These are phyloP conservation scores for Megaustenia siamemsis DNA, from an alignment of 2,888 invertebrate genomes.

Conservation along the genomic window DNA sequence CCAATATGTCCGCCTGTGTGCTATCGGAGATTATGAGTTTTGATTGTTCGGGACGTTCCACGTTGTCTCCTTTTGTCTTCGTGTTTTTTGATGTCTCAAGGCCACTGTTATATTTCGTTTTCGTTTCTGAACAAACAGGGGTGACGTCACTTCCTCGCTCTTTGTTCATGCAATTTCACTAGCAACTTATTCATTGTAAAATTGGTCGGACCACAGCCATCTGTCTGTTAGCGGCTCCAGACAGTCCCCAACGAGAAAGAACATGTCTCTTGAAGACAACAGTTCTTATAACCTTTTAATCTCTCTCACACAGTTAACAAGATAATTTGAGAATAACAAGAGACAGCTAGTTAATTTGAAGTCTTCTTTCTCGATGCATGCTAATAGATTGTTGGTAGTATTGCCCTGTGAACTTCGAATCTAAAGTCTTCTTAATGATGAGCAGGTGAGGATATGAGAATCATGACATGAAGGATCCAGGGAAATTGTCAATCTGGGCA, in stretches of 20 bases:
- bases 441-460: conserved; percentile 53
- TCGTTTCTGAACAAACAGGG: conserved; percentile 21
- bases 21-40: neutral
- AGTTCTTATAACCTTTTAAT: conserved; percentile 5
- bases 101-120: conserved; percentile 1
- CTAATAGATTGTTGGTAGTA: conserved; percentile 38
- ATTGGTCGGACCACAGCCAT: conserved; percentile 16
- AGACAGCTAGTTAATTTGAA: conserved; percentile 38
- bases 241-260: conserved; percentile 16
- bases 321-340: conserved; percentile 41
- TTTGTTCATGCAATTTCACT: conserved; percentile 37
- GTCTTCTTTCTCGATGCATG: conserved; percentile 19
- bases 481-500: conserved; percentile 42
- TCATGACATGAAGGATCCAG: conserved; percentile 38
- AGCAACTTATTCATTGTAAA: conserved; percentile 40
- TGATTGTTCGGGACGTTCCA: neutral
- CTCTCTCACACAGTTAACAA: conserved; percentile 18
- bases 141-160: neutral
- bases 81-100: neutral
- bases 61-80: neutral
- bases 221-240: conserved; percentile 9
- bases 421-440: conserved; percentile 35
- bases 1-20: neutral
- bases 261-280: neutral
- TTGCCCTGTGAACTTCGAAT: conserved; percentile 26